phyloP scores from a whole-genome alignment of 2,113 vertebrate genomes.

The Gopherus evgoodei region DNA sequence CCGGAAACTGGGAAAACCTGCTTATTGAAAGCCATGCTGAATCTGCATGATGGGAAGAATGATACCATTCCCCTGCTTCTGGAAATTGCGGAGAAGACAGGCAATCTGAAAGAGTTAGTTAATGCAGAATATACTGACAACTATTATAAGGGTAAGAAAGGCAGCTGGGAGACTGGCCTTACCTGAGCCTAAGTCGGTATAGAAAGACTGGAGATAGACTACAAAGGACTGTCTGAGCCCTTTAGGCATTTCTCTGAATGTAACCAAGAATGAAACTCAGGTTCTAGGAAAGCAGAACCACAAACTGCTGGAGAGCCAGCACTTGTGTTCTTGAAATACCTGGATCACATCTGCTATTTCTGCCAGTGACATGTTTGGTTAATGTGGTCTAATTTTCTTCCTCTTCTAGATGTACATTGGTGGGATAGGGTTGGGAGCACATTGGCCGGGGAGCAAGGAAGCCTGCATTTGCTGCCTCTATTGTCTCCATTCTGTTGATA shows the following conservation, averaged over 20 bases:
- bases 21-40: conserved; percentile 94
- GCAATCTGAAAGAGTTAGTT: conserved; percentile 87
- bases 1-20: conserved; percentile 91
- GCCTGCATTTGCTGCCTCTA: background rate
- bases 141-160: conserved; percentile 91
- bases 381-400: background rate
- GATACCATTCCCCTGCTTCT: conserved; percentile 86
- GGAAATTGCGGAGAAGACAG: conserved; percentile 86
- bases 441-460: background rate
- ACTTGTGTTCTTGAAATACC: background rate
- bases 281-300: background rate
- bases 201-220: background rate
- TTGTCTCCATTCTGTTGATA: background rate
- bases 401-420: background rate
- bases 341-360: background rate
- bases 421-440: background rate
- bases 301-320: background rate
- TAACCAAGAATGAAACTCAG: background rate
- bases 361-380: background rate
- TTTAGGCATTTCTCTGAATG: background rate
- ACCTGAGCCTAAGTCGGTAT: background rate
- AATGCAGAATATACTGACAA: conserved; percentile 89
- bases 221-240: background rate
- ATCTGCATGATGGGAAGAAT: conserved; percentile 87
- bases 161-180: background rate